Base-by-base conservation (phyloP, 2,113 vertebrate genomes). In the Tychaedon coryphoeus region DNA sequence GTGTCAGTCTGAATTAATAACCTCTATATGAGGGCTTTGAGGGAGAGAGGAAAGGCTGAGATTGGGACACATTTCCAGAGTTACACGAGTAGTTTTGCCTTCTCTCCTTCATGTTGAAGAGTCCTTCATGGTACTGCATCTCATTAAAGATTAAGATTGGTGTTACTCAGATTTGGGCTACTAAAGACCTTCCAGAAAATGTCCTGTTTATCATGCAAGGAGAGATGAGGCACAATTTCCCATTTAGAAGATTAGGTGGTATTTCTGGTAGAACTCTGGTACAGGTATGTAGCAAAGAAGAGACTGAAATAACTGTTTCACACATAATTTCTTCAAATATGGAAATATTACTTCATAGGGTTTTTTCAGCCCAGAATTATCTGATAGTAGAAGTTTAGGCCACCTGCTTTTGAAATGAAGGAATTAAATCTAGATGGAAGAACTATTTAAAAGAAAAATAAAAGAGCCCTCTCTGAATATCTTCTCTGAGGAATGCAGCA, bases 1-100 rank as follows among this genome's bases (percentile, higher is more conserved):
- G 22, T 25, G 16, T 57, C 45, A 54, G 4, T 58, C 50, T 69
- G n/a, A 57, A 40, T 17, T 48, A 40, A 42, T 31, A 48, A 31
- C 9, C 54, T 48, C 0, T 29, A 6, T 34, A 47, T 0, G 2
- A 20, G 12, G 8, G 18, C 1, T 8, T 5, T 72, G 19, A 13
- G 48, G 14, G 33, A 40, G 10, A 45, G 11, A 28, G 22, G 23
- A 19, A 47, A 45, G 36, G 20, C 9, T 19, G 29, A 38, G 23
- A 22, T 25, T 47, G 38, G 54, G 36, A 60, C 62, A 23, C 5
- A 6, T 5, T 58, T 54, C 3, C 3, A 4, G 34, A 36, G 25
- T 12, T 13, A 38, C 29, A 28, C 2, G 28, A 66, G 19, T 51
- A 31, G 10, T 69, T 95, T 54, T 71, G 14, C 14, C 26, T 82